Evolutionary conservation across 2,888 invertebrate species (phyloP), one percentile per base, ranked within the genome.

Genomic region (Oeneis ivallda): DNA sequence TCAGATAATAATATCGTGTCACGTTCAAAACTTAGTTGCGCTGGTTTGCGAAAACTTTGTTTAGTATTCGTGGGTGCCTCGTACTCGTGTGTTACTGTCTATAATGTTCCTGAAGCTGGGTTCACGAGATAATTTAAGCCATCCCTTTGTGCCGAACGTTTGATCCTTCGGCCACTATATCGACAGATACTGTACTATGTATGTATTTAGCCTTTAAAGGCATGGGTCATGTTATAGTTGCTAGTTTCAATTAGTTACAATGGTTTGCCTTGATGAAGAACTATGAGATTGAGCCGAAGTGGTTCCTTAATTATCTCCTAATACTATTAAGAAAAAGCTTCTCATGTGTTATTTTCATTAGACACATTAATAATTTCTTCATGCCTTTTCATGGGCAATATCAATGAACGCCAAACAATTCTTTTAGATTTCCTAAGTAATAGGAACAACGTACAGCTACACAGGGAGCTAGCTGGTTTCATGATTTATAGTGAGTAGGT

Each of bases 41-140:
- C 17, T 15, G 9, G 41, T 43, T 11, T 17, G 47, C 47, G 49
- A 19, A 34, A 34, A 53, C 34, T 54, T 39, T 39, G 39, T 39
- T 54, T 11, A 15, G 54, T 13, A 54, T 54, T 54, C 39, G 54
- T 54, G 54, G 54, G 17, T 17, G 34, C 54, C 37, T 39, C 39
- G 10, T 39, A 15, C 15, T n/a, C 1, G 37, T 37, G 11, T 9
- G 53, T 15, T 39, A 37, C 11, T 39, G 37, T 37, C 17, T 54
- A 15, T 17, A 54, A 17, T 54, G 54, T 54, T 17, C 11, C 39
- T 37, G 11, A 11, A 54, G 34, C 17, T 54, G 11, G 17, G 9
- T 39, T 17, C 54, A 54, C 39, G 54, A 37, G 53, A 13, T 39
- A 54, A 54, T 54, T 39, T 54, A 54, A 54, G 54, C 54, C 11